phyloP scores from a whole-genome alignment of 2,797 vertebrate genomes.

The Epinephelus coioides region DNA sequence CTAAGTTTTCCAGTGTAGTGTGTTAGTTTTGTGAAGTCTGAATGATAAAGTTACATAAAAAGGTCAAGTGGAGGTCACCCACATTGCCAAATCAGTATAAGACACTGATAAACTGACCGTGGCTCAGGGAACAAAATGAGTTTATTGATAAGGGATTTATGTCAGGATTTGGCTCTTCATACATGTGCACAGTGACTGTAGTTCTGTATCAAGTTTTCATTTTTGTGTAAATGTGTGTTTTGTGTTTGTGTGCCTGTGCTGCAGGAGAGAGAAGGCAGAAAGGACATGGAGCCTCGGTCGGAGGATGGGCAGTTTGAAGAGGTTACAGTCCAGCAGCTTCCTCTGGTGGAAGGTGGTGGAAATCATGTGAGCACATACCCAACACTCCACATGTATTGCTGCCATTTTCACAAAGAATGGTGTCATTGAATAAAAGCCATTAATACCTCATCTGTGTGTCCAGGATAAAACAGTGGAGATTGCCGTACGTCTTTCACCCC shows the following conservation, averaged over 20 bases:
- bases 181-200: neutral
- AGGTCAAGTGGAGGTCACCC: neutral
- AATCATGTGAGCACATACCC: constrained; percentile 56
- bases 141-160: neutral
- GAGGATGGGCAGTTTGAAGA: constrained; percentile 76
- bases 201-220: neutral
- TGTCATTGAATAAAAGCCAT: neutral
- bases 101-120: neutral
- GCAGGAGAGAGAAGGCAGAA: constrained; percentile 76
- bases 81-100: neutral
- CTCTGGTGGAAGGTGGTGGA: constrained; percentile 42
- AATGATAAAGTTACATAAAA: constrained; percentile 3
- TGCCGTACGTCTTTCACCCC: constrained; percentile 70
- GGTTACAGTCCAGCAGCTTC: constrained; percentile 57
- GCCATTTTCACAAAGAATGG: neutral
- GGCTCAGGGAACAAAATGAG: neutral
- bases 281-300: constrained; percentile 76
- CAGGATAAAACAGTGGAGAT: constrained; percentile 79
- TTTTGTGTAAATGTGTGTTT: neutral
- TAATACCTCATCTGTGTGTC: constrained; percentile 5
- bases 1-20: neutral
- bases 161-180: neutral
- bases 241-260: constrained; percentile 15
- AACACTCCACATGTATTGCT: neutral
- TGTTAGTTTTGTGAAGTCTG: neutral